These are phyloP conservation scores for Taenaris catops DNA, from an alignment of 2,888 invertebrate species.

Conservation along the genomic window DNA sequence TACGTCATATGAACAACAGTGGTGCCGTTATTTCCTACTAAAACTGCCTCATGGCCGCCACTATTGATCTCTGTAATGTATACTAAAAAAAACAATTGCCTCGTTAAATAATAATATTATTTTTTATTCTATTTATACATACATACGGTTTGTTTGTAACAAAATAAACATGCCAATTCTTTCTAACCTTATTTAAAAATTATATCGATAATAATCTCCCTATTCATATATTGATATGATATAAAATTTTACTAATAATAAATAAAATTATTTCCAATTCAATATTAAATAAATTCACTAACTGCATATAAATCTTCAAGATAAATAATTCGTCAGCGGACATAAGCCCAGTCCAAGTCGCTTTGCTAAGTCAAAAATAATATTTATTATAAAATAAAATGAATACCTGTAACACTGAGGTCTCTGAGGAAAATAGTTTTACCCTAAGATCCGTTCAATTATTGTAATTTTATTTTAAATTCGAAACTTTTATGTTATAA, in stretches of 20 bases:
- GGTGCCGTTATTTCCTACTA: too few relatives aligned
- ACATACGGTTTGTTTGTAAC: too few relatives aligned
- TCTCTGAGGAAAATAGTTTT: too few relatives aligned
- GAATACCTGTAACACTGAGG: constrained; percentile 17
- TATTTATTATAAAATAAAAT: constrained; percentile 6
- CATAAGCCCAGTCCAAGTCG: too few relatives aligned
- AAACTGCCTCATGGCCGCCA: too few relatives aligned
- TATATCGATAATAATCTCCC: constrained; percentile 30
- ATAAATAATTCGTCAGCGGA: constrained; percentile 15
- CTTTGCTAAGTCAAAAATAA: too few relatives aligned
- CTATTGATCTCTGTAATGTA: too few relatives aligned
- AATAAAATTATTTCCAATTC: constrained; percentile 24
- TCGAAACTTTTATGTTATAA: too few relatives aligned
- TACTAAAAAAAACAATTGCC: too few relatives aligned
- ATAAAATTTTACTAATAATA: constrained; percentile 34
- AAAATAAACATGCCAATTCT: constrained; percentile 37
- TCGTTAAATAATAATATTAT: too few relatives aligned
- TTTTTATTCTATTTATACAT: too few relatives aligned
- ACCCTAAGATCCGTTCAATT: constrained; percentile 1
- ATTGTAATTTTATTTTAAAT: too few relatives aligned
- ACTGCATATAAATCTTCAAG: constrained; percentile 15
- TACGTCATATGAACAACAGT: not conserved
- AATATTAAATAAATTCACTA: constrained; percentile 19
- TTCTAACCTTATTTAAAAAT: constrained; percentile 38
- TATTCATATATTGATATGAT: constrained; percentile 51